These are phyloP conservation scores for Protosalanx chinensis DNA, from an alignment of 2,797 vertebrate species.

Conservation along the genomic window DNA sequence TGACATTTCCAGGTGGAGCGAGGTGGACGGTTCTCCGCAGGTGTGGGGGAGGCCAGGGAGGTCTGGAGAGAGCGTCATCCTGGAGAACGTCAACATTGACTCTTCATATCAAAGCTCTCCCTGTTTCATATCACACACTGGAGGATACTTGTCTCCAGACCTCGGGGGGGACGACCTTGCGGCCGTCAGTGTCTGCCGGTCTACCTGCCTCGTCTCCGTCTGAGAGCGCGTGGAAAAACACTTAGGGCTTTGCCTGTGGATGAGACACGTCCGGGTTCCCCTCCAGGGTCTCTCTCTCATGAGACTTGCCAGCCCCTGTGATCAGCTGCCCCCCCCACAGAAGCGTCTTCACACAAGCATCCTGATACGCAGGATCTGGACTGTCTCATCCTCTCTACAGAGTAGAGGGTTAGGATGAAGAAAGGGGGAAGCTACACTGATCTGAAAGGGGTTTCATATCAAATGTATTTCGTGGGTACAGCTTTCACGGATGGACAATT, in stretches of 20 bases:
- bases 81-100: constrained; percentile 69
- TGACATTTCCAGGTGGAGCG: constrained; percentile 57
- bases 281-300: constrained; percentile 63
- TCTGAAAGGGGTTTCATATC: background rate
- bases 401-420: background rate
- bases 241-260: constrained; percentile 59
- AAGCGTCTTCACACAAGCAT: constrained; percentile 52
- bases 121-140: constrained; percentile 60
- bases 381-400: background rate
- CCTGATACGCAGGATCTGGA: constrained; percentile 36
- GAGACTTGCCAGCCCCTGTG: constrained; percentile 56
- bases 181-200: constrained; percentile 5
- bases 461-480: background rate
- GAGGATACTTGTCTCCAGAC: constrained; percentile 36
- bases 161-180: constrained; percentile 20
- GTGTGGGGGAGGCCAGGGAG: constrained; percentile 61
- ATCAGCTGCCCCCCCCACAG: constrained; percentile 52
- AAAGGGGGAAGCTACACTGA: no score
- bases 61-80: constrained; percentile 39
- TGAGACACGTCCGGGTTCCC: constrained; percentile 57
- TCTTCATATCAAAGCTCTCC: constrained; percentile 57
- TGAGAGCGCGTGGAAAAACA: constrained; percentile 65
- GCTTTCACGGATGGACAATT: background rate
- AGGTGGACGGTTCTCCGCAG: constrained; percentile 56
- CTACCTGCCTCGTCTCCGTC: constrained; percentile 43